A percentile compares a stretch with the other conserved stretches of the same genome.
phyloP scores from a whole-genome alignment of 2,888 invertebrate genomes.

The Trichacis sp. region DNA sequence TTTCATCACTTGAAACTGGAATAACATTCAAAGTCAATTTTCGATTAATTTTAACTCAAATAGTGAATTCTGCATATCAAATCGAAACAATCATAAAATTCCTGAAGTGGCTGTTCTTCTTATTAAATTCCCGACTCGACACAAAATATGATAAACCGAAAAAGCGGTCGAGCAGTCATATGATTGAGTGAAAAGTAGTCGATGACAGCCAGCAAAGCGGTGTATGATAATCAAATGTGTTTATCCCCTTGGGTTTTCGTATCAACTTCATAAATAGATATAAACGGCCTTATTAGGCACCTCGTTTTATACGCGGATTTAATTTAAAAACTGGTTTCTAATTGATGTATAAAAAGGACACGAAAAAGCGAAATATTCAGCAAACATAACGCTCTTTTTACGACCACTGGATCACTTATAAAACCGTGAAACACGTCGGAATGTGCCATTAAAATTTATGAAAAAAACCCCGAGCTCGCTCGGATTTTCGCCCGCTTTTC shows the following conservation, averaged over 20 bases:
- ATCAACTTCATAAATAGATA: constrained; percentile 4
- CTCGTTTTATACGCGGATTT: constrained; percentile 3
- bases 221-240: constrained; percentile 1
- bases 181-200: neutral
- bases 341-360: neutral
- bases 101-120: too few species aligned
- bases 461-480: too few species aligned
- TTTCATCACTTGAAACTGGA: too few species aligned
- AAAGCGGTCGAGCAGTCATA: too few species aligned
- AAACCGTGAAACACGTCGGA: neutral
- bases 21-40: too few species aligned
- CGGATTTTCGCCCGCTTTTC: too few species aligned
- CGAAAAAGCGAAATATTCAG: constrained; percentile 2
- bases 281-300: constrained; percentile 4
- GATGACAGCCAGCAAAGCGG: neutral
- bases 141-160: too few species aligned
- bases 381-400: constrained; percentile 1
- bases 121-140: too few species aligned
- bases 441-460: neutral
- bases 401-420: neutral
- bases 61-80: too few species aligned
- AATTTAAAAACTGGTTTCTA: constrained; percentile 4
- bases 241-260: neutral
- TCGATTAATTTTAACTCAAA: too few species aligned
- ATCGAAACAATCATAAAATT: too few species aligned